Percentiles rank a stretch among this genome's conserved stretches.
Evolutionary conservation across 2,113 vertebrate species (phyloP).

Genomic region (Genyomyrus donnyi): DNA sequence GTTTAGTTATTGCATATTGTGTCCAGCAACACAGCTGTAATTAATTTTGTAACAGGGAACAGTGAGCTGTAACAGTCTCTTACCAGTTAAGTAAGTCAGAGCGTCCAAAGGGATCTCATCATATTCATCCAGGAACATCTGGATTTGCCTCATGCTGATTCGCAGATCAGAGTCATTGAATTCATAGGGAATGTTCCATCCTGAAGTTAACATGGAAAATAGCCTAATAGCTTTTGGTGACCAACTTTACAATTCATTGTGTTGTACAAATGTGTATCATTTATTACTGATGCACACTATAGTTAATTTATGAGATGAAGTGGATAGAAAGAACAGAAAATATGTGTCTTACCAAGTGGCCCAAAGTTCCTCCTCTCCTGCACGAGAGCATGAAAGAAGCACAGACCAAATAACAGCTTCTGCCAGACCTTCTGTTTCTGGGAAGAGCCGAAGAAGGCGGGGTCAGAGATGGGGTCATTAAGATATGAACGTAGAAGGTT

Average conservation of each 20-base stretch:
- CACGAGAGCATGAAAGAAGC: conserved; percentile 86
- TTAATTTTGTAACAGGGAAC: neutral
- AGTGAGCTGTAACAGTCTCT: neutral
- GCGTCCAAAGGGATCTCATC: conserved; percentile 79
- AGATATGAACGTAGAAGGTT: conserved; percentile 82
- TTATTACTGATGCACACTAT: neutral
- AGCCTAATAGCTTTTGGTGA: neutral
- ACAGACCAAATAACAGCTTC: conserved; percentile 81
- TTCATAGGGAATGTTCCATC: conserved; percentile 94
- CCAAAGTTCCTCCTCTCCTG: conserved; percentile 87
- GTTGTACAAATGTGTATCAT: neutral
- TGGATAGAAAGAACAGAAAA: neutral
- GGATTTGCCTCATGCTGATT: conserved; percentile 83
- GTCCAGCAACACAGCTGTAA: neutral
- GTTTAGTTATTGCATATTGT: neutral
- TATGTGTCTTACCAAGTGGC: conserved; percentile 65
- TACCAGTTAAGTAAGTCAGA: conserved; percentile 84
- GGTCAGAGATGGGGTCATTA: conserved; percentile 78
- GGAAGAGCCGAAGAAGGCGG: conserved; percentile 71
- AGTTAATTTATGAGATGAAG: neutral
- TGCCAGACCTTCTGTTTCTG: conserved; percentile 73
- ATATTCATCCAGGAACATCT: conserved; percentile 91
- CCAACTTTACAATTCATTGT: neutral
- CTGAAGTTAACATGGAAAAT: conserved; percentile 48
- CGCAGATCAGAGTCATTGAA: conserved; percentile 87